Evolutionary conservation across 2,888 invertebrate genomes (phyloP).

Genomic region (Lamellibrachia satsuma): DNA sequence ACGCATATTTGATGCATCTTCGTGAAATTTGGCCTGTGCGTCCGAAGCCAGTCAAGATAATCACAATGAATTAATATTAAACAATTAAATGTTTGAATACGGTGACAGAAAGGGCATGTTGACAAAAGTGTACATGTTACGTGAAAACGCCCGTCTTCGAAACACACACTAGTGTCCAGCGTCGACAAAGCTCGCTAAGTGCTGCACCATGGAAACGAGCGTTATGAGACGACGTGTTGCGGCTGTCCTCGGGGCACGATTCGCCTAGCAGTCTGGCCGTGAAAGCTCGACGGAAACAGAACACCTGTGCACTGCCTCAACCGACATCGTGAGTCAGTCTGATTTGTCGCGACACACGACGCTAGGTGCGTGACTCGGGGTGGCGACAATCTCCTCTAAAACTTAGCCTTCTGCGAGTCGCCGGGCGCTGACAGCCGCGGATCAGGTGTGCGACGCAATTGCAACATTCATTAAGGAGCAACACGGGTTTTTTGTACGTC

Average conservation of each 20-base stretch:
- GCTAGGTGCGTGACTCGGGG: background rate
- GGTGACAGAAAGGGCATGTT: too few species aligned
- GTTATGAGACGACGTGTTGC: background rate
- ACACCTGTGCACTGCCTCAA: background rate
- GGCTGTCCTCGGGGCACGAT: background rate
- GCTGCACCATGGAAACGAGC: background rate
- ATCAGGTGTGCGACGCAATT: background rate
- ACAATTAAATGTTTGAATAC: too few species aligned
- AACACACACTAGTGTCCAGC: too few species aligned
- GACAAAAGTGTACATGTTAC: too few species aligned
- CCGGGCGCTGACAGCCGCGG: background rate
- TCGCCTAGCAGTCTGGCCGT: background rate
- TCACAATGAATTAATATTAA: too few species aligned
- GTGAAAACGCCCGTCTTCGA: too few species aligned
- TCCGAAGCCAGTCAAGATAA: too few species aligned
- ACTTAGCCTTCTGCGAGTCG: constrained; percentile 4
- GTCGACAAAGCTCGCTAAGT: too few species aligned
- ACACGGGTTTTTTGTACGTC: background rate
- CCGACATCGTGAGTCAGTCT: background rate
- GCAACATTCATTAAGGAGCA: constrained; percentile 6
- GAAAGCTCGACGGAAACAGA: background rate
- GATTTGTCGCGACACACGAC: constrained; percentile 17
- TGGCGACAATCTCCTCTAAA: background rate
- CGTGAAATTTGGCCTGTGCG: too few species aligned
- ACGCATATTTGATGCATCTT: too few species aligned